Conservation (phyloP, 2,797 vertebrate genomes). For the Lepidocolaptes lacrymiger region DNA sequence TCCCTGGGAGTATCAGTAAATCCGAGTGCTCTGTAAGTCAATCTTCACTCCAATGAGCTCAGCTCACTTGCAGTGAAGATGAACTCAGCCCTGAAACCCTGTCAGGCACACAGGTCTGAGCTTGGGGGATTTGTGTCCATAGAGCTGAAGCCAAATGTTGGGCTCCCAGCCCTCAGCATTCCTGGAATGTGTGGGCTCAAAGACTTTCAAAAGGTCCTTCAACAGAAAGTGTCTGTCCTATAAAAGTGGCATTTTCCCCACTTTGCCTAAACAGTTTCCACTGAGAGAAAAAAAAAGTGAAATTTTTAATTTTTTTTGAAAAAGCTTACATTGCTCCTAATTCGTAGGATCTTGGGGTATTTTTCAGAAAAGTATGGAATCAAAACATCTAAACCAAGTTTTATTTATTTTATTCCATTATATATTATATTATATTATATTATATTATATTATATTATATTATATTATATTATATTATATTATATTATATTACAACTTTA, state of each 20-base stretch:
- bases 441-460: no score
- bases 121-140: accelerated
- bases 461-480: background rate
- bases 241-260: background rate
- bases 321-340: background rate
- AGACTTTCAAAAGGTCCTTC: background rate
- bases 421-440: background rate
- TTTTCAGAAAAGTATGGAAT: background rate
- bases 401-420: no score
- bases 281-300: accelerated
- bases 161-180: background rate
- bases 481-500: background rate
- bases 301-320: background rate
- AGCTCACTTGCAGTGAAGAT: background rate
- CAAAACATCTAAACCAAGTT: background rate
- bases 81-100: constrained; percentile 21
- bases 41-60: constrained; percentile 10
- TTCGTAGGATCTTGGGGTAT: background rate
- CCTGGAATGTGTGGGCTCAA: background rate
- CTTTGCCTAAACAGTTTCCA: background rate
- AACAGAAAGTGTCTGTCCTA: background rate
- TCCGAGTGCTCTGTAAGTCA: constrained; percentile 55
- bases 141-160: background rate
- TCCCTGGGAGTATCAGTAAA: constrained; percentile 24
- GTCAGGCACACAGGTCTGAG: background rate